Conservation (phyloP, 2,888 invertebrate genomes). For the Drosophila cognata region DNA sequence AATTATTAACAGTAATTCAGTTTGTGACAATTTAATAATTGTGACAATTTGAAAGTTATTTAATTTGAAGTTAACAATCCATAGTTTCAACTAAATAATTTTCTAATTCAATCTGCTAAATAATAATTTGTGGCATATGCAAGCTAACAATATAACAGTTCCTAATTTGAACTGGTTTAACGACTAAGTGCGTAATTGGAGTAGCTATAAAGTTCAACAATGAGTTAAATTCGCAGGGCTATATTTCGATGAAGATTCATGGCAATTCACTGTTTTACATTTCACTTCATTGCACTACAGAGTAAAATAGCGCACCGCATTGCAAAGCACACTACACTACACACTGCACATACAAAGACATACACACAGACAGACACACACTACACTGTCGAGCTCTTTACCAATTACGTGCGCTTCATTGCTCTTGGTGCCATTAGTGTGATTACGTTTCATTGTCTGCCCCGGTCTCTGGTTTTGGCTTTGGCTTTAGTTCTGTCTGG, state of each 20-base stretch:
- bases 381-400: conserved; percentile 75
- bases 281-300: conserved; percentile 58
- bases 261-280: conserved; percentile 59
- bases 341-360: conserved; percentile 21
- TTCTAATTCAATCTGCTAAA: not conserved
- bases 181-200: conserved; percentile 25
- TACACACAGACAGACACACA: conserved; percentile 1
- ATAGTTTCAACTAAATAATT: not conserved
- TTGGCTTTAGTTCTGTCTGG: conserved; percentile 27
- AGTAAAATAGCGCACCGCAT: conserved; percentile 40
- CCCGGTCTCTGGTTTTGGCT: conserved; percentile 55
- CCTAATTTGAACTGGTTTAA: not conserved
- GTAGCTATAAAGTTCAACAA: conserved; percentile 29
- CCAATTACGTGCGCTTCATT: conserved; percentile 81
- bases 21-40: not conserved
- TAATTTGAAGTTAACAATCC: not conserved
- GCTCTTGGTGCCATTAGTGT: conserved; percentile 80
- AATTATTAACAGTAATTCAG: not conserved
- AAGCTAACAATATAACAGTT: not conserved
- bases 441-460: conserved; percentile 80
- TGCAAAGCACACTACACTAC: conserved; percentile 39
- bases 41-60: too few species aligned
- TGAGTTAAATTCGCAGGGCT: conserved; percentile 1
- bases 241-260: conserved; percentile 46
- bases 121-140: not conserved